Conservation (phyloP, 2,797 vertebrate genomes). For the Trichosurus vulpecula region DNA sequence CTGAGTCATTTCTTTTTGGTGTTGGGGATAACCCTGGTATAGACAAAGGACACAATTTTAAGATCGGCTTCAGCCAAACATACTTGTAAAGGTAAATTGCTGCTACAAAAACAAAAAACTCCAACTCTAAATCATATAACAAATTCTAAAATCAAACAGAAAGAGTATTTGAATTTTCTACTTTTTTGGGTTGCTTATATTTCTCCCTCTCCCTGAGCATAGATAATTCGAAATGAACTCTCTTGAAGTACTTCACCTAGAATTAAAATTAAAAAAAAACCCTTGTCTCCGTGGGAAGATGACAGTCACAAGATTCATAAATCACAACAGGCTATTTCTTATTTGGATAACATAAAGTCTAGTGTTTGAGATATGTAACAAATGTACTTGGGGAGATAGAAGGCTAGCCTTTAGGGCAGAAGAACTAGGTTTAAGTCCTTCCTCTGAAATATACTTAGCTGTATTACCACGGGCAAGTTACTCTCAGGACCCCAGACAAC, state of each 20-base stretch:
- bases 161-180: neutral
- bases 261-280: constrained; percentile 43
- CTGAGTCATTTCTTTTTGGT: neutral
- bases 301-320: constrained; percentile 26
- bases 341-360: constrained; percentile 39
- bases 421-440: neutral
- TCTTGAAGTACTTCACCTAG: constrained; percentile 35
- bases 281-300: constrained; percentile 33
- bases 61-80: constrained; percentile 14
- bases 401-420: too few species aligned
- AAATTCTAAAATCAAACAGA: constrained; percentile 25
- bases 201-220: neutral
- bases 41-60: neutral
- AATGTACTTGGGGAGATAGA: too few species aligned
- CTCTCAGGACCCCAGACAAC: neutral
- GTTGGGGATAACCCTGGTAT: neutral
- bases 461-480: neutral
- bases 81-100: constrained; percentile 20
- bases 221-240: neutral
- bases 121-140: constrained; percentile 15
- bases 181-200: neutral
- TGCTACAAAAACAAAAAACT: neutral
- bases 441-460: neutral
- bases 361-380: neutral
- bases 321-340: constrained; percentile 5